Conservation (phyloP, 2,888 invertebrate species). For the Mythimna loreyi region DNA sequence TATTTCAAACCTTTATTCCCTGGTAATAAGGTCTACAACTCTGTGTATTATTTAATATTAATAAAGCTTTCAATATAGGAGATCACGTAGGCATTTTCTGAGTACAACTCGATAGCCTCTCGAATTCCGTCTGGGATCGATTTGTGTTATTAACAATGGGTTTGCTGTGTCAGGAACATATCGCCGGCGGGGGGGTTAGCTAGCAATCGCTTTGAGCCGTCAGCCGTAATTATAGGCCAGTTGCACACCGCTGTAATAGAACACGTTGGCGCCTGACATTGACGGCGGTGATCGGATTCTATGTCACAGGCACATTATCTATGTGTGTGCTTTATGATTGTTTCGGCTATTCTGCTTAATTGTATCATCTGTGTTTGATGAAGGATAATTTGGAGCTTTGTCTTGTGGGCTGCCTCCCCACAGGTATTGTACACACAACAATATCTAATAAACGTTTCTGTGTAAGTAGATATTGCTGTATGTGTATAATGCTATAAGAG, state of each 20-base stretch:
- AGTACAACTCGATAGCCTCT: constrained; percentile 50
- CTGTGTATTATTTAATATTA: constrained; percentile 35
- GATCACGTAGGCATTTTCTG: constrained; percentile 58
- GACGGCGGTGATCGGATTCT: constrained; percentile 44
- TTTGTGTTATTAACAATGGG: constrained; percentile 60
- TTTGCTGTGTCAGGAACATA: constrained; percentile 51
- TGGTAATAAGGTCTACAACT: constrained; percentile 37
- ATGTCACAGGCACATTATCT: constrained; percentile 15
- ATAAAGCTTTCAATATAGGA: constrained; percentile 51
- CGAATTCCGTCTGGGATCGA: constrained; percentile 56
- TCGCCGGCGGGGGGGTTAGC: constrained; percentile 21
- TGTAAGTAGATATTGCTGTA: not conserved
- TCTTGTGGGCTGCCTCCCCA: constrained; percentile 1
- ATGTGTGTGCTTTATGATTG: constrained; percentile 52
- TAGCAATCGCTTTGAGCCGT: constrained; percentile 42
- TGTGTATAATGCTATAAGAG: not conserved
- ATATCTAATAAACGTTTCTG: not conserved
- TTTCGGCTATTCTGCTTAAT: constrained; percentile 43
- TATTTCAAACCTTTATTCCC: constrained; percentile 29
- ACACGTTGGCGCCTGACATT: constrained; percentile 33
- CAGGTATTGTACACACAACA: constrained; percentile 10
- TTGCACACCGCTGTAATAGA: constrained; percentile 45
- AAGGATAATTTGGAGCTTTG: constrained; percentile 27
- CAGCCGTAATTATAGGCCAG: constrained; percentile 48
- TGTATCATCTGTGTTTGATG: constrained; percentile 51